Evolutionary conservation across 2,888 invertebrate species (phyloP).

Genomic region (Dorcus hopei): DNA sequence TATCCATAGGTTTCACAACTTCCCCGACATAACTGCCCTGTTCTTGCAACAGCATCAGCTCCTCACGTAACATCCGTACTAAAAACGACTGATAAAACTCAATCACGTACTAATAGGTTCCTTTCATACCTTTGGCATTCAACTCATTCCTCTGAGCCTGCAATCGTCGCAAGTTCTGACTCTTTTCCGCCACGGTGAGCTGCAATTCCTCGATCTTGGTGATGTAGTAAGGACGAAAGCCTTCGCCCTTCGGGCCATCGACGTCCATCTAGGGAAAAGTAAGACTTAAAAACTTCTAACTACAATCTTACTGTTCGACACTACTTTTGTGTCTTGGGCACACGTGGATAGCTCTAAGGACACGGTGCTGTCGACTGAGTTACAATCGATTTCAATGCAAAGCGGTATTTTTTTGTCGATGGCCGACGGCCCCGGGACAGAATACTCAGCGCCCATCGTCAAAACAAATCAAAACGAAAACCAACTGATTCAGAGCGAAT

Average conservation of each 20-base stretch:
- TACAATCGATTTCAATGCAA: slow-evolving; percentile 6
- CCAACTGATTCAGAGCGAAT: not conserved
- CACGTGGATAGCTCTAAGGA: not conserved
- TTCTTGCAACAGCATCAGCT: slow-evolving; percentile 92
- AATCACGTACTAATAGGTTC: no score
- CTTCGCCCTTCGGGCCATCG: slow-evolving; percentile 74
- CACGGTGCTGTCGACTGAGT: slow-evolving; percentile 4
- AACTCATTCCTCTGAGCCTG: slow-evolving; percentile 12
- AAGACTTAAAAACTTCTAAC: not conserved
- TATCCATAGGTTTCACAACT: slow-evolving; percentile 99
- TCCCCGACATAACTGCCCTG: slow-evolving; percentile 99
- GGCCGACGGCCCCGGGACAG: slow-evolving; percentile 7
- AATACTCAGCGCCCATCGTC: slow-evolving; percentile 12
- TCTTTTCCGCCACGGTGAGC: slow-evolving; percentile 14
- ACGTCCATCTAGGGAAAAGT: slow-evolving; percentile 64
- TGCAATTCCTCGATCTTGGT: slow-evolving; percentile 98
- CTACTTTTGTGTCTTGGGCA: slow-evolving; percentile 5
- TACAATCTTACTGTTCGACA: not conserved
- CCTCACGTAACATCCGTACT: slow-evolving; percentile 97
- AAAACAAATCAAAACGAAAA: not conserved
- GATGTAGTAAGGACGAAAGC: slow-evolving; percentile 93
- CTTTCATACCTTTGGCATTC: slow-evolving; percentile 7
- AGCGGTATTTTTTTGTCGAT: slow-evolving; percentile 8
- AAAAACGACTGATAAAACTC: slow-evolving; percentile 26
- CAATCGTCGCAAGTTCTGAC: slow-evolving; percentile 10